phyloP scores from a whole-genome alignment of 2,888 invertebrate species.

The Scaptodrosophila latifasciaeformis region DNA sequence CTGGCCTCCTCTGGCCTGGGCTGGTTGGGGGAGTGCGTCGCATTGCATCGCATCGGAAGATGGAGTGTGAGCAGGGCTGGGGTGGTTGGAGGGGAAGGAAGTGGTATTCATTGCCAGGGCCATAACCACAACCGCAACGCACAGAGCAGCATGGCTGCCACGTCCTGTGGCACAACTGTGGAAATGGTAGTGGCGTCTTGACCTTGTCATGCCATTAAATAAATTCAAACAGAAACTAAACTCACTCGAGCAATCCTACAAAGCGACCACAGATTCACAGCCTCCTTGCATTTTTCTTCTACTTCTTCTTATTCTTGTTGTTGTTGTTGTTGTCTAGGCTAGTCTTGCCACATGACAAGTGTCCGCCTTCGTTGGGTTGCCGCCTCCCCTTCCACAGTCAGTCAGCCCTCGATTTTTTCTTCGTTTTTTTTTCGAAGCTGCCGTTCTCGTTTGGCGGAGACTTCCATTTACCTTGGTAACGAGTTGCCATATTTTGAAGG shows the following conservation, averaged over 20 bases:
- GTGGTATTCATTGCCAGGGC: background rate
- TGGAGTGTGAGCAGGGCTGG: too few species aligned
- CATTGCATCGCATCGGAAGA: too few species aligned
- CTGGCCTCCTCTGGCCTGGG: too few species aligned
- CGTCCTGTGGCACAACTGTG: slow-evolving; percentile 7
- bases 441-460: slow-evolving; percentile 6
- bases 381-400: background rate
- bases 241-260: slow-evolving; percentile 26
- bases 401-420: too few species aligned
- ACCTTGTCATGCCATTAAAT: slow-evolving; percentile 70
- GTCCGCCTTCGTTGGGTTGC: slow-evolving; percentile 37
- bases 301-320: background rate
- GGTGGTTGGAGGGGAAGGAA: slow-evolving; percentile 1
- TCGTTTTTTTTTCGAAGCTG: background rate
- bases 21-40: too few species aligned
- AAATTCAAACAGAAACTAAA: slow-evolving; percentile 63
- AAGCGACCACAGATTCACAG: too few species aligned
- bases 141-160: background rate
- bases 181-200: slow-evolving; percentile 58
- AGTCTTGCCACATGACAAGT: slow-evolving; percentile 53
- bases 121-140: background rate
- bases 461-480: slow-evolving; percentile 25
- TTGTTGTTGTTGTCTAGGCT: slow-evolving; percentile 13
- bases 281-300: background rate
- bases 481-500: slow-evolving; percentile 52